Evolutionary conservation across 2,797 vertebrate genomes (phyloP), one percentile per base, ranked within the genome.

Genomic region (Lagothrix lagotricha): DNA sequence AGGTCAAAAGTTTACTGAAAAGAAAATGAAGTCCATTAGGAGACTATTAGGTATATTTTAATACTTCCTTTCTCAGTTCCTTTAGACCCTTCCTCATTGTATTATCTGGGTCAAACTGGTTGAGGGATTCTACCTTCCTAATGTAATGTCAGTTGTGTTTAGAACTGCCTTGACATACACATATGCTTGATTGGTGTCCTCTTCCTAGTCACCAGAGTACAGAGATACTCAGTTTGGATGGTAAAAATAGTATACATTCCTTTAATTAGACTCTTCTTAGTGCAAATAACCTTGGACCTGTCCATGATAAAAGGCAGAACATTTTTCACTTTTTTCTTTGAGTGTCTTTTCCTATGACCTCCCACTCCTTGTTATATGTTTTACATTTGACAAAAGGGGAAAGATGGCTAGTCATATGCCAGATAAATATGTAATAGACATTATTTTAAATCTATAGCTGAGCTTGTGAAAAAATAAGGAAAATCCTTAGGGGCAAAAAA

Each of bases 1-100:
- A 92, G 61, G 85, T 73, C 75, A 95, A 14, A 75, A 94, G 30
- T 92, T 93, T 96, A 91, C 81, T 88, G 52, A 92, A 86, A 86
- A 93, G 15, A 92, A 89, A 58, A 67, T 76, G n/a, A 92, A 94
- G 36, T 22, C 41, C 48, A 52, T 70, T 67, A 75, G 61, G 81
- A 92, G 48, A 73, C 52, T 94, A 6, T 41, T 83, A 83, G 52
- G 4, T 90, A 76, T 93, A 77, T 87, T 44, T 67, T 95, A 93
- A 81, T 85, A 80, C 67, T 82, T 91, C 11, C 76, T 61, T 92
- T 94, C 90, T 92, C n/a, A 83, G 13, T 94, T 61, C 26, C 75
- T 92, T 95, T 64, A 44, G 58, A 58, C 17, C 44, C 83, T 70
- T 46, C 33, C 57, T 94, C 84, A 52, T 57, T 92, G 36, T 81